phyloP scores from a whole-genome alignment of 2,113 vertebrate genomes.

The Calidris pugnax region DNA sequence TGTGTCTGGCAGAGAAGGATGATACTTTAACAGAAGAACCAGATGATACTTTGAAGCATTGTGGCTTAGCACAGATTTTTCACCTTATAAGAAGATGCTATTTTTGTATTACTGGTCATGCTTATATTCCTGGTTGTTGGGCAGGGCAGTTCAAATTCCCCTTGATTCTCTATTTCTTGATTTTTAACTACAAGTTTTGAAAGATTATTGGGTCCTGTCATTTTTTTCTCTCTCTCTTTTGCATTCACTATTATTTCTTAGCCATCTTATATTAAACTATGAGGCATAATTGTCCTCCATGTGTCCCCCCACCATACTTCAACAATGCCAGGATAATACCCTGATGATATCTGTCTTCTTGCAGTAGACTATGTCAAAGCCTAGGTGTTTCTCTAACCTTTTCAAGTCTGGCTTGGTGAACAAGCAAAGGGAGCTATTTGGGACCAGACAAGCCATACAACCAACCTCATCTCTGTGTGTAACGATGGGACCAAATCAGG shows the following conservation, averaged over 20 bases:
- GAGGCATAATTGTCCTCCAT: background rate
- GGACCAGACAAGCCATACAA: background rate
- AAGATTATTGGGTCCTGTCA: conserved; percentile 10
- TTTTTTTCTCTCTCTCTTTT: background rate
- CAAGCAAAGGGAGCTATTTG: background rate
- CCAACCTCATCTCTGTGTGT: background rate
- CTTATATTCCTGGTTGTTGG: conserved; percentile 63
- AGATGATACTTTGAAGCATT: conserved; percentile 68
- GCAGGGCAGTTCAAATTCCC: conserved; percentile 44
- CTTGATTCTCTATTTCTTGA: conserved; percentile 65
- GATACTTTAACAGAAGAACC: conserved; percentile 60
- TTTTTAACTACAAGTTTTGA: conserved; percentile 56
- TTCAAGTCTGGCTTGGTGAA: background rate
- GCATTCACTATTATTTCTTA: background rate
- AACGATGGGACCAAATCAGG: background rate
- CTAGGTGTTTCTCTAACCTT: background rate
- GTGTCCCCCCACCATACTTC: background rate
- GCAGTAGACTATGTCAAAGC: background rate
- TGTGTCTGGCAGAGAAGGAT: conserved; percentile 24
- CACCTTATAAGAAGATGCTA: conserved; percentile 63
- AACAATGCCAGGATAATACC: background rate
- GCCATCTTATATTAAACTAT: background rate
- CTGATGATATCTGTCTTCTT: background rate
- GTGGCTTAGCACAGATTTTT: conserved; percentile 73
- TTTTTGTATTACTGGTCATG: conserved; percentile 69